Base-by-base conservation (phyloP, 1,140 invertebrate genomes). In the Nixonia krombeini region DNA sequence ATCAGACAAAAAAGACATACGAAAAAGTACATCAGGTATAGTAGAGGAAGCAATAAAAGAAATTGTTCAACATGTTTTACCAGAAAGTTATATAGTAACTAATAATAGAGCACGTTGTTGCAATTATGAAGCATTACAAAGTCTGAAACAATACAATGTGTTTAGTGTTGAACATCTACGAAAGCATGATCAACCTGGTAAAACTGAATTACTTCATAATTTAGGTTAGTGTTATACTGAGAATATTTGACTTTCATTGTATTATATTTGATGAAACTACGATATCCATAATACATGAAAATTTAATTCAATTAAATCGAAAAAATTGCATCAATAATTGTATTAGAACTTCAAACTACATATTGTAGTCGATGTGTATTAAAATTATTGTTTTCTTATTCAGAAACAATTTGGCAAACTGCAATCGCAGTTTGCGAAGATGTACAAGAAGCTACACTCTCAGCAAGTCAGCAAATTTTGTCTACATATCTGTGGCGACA, bases 361-460 rank as follows among this genome's bases (percentile, higher is more conserved):
- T n/a, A n/a, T n/a, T n/a, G n/a, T n/a, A n/a, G n/a, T n/a, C n/a
- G n/a, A n/a, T n/a, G n/a, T n/a, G n/a, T n/a, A n/a, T n/a, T n/a
- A 41, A 28, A 49, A 17, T 1, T 40, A 45, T 40, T 37, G 8
- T 31, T 35, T 58, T 51, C 46, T 51, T 55, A 57, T 74, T 33
- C 38, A 86, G 84, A 84, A 74, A 86, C 84, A 1, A 87, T 87
- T 47, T 87, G 85, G 86, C 75, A 78, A 45, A 78, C 75, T 21
- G 78, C 75, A 13, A 71, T 82, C 4, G 74, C 78, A 29, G 65
- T 86, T 41, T 87, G 85, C 21, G 83, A 86, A 64, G 84, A 85
- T 47, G 74, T 84, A 50, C 84, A 85, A 75, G 82, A 86, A 50
- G 70, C 80, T 7, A 79, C 79, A 0, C 72, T 73, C 15, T 35